Evolutionary conservation across 2,888 invertebrate genomes (phyloP), one percentile per base, ranked within the genome.

Genomic region (Agapostemon virescens): DNA sequence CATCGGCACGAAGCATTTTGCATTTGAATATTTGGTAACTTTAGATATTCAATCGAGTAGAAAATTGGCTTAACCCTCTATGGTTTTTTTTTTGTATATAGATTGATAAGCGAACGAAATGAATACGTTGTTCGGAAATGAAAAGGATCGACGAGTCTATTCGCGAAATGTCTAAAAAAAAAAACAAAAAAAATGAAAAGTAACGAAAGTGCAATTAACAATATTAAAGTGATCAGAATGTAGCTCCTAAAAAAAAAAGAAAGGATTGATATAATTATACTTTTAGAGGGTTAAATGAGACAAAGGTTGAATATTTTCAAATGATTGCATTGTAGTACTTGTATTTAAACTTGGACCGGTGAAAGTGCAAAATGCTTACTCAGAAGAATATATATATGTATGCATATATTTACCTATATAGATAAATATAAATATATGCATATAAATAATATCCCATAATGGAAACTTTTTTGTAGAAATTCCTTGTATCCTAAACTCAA

Each of bases 341-440:
- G 33, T 36, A 36, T 52, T 36, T n/a, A 58, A n/a, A 42, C 40
- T 9, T 61, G 42, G 4, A 42, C 40, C 58, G 33, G 42, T 69
- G 30, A 80, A 81, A 80, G 70, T 80, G 81, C 80, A 81, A 81
- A 74, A 81, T 81, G 81, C 78, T 81, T 80, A 72, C 40, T 33
- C 13, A 11, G 64, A 69, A 80, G 71, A 74, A 69, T 77, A 52
- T 76, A 15, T 49, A 2, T 49, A 5, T 5, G 17, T 49, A 20
- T 20, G n/a, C 6, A 20, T 55, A 55, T 49, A 73, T 58, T 70
- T 74, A 80, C 61, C 68, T 58, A 68, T 20, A 74, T 64, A 69
- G 69, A 17, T 9, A 55, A 30, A 58, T 30, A 20, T 20, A 20
- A 7, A 20, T 58, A 30, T 33, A 61, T n/a, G 73, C 49, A 79